phyloP scores from a whole-genome alignment of 2,888 invertebrate species.

The Amiota communis region DNA sequence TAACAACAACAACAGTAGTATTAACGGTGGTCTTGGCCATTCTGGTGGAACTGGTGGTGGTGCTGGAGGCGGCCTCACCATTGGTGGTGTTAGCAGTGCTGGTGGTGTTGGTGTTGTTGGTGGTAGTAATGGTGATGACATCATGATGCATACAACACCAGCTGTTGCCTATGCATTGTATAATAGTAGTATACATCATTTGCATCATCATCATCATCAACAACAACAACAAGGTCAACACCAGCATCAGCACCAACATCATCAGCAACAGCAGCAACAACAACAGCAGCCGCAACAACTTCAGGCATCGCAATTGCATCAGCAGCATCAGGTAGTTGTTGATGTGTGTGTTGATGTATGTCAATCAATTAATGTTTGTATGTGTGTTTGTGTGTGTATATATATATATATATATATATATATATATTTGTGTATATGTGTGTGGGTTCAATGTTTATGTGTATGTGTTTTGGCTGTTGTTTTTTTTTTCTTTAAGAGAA shows the following conservation, averaged over 20 bases:
- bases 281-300: conserved; percentile 9
- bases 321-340: conserved; percentile 65
- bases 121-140: conserved; percentile 12
- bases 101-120: conserved; percentile 12
- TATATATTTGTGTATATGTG: conserved; percentile 35
- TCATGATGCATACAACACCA: conserved; percentile 16
- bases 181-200: conserved; percentile 37
- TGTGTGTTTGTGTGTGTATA: conserved; percentile 43
- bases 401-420: too few species aligned
- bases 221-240: conserved; percentile 37
- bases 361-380: conserved; percentile 29
- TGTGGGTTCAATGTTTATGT: conserved; percentile 18
- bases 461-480: conserved; percentile 27
- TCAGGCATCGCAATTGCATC: conserved; percentile 18
- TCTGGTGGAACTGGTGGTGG: conserved; percentile 22
- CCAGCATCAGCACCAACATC: conserved; percentile 46
- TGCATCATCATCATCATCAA: conserved; percentile 38
- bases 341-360: conserved; percentile 45
- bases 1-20: neutral
- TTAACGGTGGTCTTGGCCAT: neutral
- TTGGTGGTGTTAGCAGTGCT: conserved; percentile 7
- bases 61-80: conserved; percentile 24
- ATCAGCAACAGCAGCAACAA: conserved; percentile 40
- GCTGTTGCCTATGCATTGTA: conserved; percentile 4
- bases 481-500: neutral